Base-by-base conservation (phyloP, 2,888 invertebrate genomes). In the Apotomis betuletana region DNA sequence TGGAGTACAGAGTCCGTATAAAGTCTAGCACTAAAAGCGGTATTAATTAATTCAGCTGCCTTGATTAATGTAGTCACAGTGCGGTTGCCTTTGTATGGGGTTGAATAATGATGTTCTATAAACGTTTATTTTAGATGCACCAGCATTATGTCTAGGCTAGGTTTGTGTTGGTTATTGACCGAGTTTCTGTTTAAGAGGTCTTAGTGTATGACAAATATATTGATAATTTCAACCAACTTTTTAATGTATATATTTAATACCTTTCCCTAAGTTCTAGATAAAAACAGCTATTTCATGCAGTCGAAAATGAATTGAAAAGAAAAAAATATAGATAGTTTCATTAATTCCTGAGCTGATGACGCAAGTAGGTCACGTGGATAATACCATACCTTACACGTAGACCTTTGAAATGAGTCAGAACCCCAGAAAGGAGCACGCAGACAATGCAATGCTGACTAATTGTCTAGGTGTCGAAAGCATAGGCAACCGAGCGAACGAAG, bases 371-470 rank as follows among this genome's bases (percentile, higher is more conserved):
- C 63, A 12, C 6, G 10, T 12, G 44, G 8, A 54, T 44, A n/a
- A n/a, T 15, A 55, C 64, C 41, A 27, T 63, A 52, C 51, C n/a
- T 1, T 49, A n/a, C 46, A 60, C 44, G 4, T 41, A 15, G 64
- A 55, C 27, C 44, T 64, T 55, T 46, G 57, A 9, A 65, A 65
- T 65, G 65, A 65, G 46, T 65, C 65, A 65, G 65, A 27, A 65
- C 8, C 65, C 65, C 65, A 15, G 46, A 65, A 65, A 65, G 65
- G 65, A 54, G 52, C 27, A 44, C 55, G 46, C 15, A 41, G 64
- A 44, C 64, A 65, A 65, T 55, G 65, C 57, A 65, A 54, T 65
- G 55, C 65, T 57, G 41, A 65, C n/a, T 57, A 54, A 65, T 65
- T 57, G 65, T 46, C 55, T 65, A 65, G 65, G 46, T 65, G 55